phyloP scores from a whole-genome alignment of 2,888 invertebrate species.

The Cosmopolites sordidus region DNA sequence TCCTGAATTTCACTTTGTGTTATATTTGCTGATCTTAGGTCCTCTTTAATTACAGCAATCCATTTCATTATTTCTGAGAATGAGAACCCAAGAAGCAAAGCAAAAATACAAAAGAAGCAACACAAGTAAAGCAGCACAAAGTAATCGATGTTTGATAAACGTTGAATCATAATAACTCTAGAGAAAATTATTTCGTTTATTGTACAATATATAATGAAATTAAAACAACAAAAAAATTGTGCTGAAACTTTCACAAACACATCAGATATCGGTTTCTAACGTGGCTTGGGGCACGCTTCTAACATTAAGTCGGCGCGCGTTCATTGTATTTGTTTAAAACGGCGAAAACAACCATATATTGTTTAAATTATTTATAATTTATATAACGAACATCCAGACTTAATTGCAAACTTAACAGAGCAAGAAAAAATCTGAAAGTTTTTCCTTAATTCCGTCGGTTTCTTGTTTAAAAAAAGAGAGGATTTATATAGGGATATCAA shows the following conservation, averaged over 20 bases:
- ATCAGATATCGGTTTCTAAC: conserved; percentile 1
- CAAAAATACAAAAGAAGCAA: too few species aligned
- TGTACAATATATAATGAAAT: too few species aligned
- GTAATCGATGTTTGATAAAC: too few species aligned
- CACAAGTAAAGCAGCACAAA: too few species aligned
- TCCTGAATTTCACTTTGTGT: too few species aligned
- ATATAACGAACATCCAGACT: conserved; percentile 27
- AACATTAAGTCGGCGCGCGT: conserved; percentile 16
- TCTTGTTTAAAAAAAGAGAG: conserved; percentile 14
- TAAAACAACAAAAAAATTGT: too few species aligned
- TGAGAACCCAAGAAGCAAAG: too few species aligned
- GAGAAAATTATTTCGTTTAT: too few species aligned
- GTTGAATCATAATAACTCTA: too few species aligned
- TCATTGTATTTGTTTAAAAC: conserved; percentile 28
- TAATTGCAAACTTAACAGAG: conserved; percentile 27
- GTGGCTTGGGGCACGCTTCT: background rate
- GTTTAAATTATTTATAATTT: conserved; percentile 29
- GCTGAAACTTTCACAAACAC: background rate
- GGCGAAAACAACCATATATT: conserved; percentile 28
- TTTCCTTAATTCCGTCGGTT: conserved; percentile 23
- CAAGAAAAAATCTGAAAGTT: conserved; percentile 28
- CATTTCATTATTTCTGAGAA: too few species aligned
- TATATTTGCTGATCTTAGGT: too few species aligned
- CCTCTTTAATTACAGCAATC: too few species aligned
- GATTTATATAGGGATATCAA: background rate